Percentiles rank a stretch among this genome's conserved stretches.
These are phyloP conservation scores for Campopleginae sp. DNA, from an alignment of 2,888 invertebrate genomes.

Conservation along the genomic window DNA sequence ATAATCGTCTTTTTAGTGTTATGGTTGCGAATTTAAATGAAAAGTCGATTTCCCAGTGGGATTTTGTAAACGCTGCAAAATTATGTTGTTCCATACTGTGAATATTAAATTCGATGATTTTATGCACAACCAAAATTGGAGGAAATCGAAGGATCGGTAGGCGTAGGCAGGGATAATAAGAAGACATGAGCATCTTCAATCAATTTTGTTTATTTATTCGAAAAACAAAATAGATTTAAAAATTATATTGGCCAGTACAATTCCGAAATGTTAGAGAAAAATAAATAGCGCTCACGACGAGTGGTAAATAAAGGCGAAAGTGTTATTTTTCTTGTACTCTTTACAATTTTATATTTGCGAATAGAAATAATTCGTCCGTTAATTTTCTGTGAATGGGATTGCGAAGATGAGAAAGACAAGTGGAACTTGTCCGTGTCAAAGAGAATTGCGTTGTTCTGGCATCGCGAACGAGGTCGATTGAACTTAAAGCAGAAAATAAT, in stretches of 20 bases:
- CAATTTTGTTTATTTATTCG: constrained; percentile 59
- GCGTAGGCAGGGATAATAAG: not conserved
- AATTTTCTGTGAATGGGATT: not conserved
- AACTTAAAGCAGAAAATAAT: constrained; percentile 7
- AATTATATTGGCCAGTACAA: constrained; percentile 48
- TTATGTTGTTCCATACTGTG: not conserved
- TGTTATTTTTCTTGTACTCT: constrained; percentile 2
- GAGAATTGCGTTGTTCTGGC: constrained; percentile 11
- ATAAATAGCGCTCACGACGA: constrained; percentile 13
- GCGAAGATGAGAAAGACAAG: not conserved
- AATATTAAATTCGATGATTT: not conserved
- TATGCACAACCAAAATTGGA: not conserved
- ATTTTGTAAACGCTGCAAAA: not conserved
- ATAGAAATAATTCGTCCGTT: not conserved
- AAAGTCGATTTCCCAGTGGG: not conserved
- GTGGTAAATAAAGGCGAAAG: constrained; percentile 15
- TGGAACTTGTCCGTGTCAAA: constrained; percentile 6
- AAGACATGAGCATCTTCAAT: constrained; percentile 16
- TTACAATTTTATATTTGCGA: not conserved
- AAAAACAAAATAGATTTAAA: constrained; percentile 55
- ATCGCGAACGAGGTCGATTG: constrained; percentile 5
- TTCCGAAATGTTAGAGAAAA: constrained; percentile 50
- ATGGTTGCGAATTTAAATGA: not conserved
- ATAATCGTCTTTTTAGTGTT: not conserved
- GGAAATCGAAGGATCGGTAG: not conserved